Conservation (phyloP, 2,113 vertebrate genomes). For the Herpetotheres cachinnans region DNA sequence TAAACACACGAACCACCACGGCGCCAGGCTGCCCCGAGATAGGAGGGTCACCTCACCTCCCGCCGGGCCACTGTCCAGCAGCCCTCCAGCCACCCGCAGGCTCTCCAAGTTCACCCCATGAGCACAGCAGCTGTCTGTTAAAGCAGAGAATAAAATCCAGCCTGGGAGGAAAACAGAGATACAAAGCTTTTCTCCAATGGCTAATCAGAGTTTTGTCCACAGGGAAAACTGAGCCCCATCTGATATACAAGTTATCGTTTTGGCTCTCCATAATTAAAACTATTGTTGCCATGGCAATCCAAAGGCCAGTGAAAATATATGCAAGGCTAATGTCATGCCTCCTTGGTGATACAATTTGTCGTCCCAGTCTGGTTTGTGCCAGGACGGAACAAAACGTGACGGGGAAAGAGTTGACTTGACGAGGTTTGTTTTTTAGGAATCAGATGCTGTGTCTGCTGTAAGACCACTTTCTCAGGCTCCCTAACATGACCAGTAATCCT, state of each 20-base stretch:
- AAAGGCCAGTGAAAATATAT: not conserved
- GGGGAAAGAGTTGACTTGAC: not conserved
- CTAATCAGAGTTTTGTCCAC: slow-evolving; percentile 61
- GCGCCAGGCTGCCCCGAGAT: not conserved
- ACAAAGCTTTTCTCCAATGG: slow-evolving; percentile 41
- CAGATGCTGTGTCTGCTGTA: not conserved
- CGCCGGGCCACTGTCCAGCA: not conserved
- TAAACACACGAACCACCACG: not conserved
- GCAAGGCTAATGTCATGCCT: not conserved
- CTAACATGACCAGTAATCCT: not conserved
- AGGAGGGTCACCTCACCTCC: not conserved
- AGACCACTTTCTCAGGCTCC: not conserved
- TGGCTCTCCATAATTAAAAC: slow-evolving; percentile 69
- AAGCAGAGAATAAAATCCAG: slow-evolving; percentile 56
- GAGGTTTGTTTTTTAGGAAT: not conserved
- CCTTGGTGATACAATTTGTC: slow-evolving; percentile 13
- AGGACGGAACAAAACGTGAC: not conserved
- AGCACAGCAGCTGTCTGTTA: slow-evolving; percentile 25
- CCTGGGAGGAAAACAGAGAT: slow-evolving; percentile 36
- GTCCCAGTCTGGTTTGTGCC: not conserved
- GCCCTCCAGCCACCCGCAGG: not conserved
- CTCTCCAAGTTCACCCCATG: not conserved
- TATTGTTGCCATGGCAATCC: slow-evolving; percentile 62
- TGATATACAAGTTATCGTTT: slow-evolving; percentile 61
- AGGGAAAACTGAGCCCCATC: slow-evolving; percentile 63